These are phyloP conservation scores for Cistogaster globosa DNA, from an alignment of 2,888 invertebrate genomes.

Conservation along the genomic window DNA sequence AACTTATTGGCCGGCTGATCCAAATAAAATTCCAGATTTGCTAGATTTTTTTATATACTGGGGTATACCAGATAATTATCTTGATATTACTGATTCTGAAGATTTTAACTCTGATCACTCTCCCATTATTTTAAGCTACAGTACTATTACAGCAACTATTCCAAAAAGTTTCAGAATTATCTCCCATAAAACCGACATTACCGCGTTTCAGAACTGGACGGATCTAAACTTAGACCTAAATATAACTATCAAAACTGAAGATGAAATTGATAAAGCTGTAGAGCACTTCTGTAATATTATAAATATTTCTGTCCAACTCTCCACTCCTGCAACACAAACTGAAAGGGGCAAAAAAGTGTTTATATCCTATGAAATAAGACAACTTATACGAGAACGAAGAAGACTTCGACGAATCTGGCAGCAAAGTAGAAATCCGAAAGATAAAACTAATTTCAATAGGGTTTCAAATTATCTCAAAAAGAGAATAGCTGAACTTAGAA, in stretches of 20 bases:
- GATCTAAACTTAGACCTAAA: slow-evolving; percentile 20
- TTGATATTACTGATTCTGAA: slow-evolving; percentile 43
- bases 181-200: neutral
- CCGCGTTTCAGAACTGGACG: neutral
- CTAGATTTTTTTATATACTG: slow-evolving; percentile 50
- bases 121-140: slow-evolving; percentile 42
- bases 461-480: neutral
- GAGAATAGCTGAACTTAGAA: neutral
- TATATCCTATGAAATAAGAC: slow-evolving; percentile 6
- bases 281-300: too few relatives aligned
- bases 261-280: too few relatives aligned
- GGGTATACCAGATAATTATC: too few relatives aligned
- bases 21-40: slow-evolving; percentile 54
- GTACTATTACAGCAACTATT: slow-evolving; percentile 5
- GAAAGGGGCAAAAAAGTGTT: neutral
- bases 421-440: too few relatives aligned
- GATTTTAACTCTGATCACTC: slow-evolving; percentile 50
- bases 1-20: slow-evolving; percentile 59
- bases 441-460: slow-evolving; percentile 27
- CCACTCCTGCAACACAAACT: too few relatives aligned
- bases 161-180: neutral
- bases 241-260: too few relatives aligned
- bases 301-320: too few relatives aligned
- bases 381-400: slow-evolving; percentile 2
- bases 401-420: too few relatives aligned